Evolutionary conservation across 2,113 vertebrate species (phyloP).

Genomic region (Rhinichthys klamathensis): DNA sequence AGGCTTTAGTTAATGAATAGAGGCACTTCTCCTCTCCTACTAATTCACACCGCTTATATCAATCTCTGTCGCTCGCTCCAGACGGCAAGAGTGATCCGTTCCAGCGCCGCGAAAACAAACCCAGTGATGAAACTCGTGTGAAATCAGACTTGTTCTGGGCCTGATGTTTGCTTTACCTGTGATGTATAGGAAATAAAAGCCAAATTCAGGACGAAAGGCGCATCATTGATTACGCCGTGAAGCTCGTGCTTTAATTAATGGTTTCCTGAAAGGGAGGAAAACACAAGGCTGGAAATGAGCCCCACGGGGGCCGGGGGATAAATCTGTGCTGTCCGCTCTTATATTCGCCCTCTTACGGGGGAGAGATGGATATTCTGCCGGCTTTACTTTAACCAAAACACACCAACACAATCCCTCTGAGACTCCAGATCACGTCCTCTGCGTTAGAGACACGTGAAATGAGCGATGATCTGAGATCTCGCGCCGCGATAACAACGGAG

Average conservation of each 20-base stretch:
- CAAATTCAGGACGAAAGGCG: constrained; percentile 40
- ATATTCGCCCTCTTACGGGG: constrained; percentile 38
- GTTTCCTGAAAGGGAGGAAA: constrained; percentile 60
- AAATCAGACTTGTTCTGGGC: constrained; percentile 7
- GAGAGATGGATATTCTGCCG: constrained; percentile 20
- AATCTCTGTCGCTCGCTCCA: constrained; percentile 68
- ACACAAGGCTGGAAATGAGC: constrained; percentile 55
- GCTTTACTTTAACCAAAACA: background rate
- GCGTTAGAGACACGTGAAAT: constrained; percentile 1
- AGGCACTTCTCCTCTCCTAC: constrained; percentile 63
- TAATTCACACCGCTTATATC: constrained; percentile 72
- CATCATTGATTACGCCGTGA: constrained; percentile 38
- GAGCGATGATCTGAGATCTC: constrained; percentile 9
- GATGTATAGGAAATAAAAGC: background rate
- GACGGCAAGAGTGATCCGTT: constrained; percentile 59
- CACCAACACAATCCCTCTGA: background rate
- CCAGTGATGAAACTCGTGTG: constrained; percentile 45
- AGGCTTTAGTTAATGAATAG: constrained; percentile 76
- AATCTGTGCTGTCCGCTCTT: constrained; percentile 43
- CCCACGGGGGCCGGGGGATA: constrained; percentile 38
- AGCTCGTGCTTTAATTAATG: constrained; percentile 71
- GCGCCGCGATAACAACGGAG: background rate
- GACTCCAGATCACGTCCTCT: constrained; percentile 15
- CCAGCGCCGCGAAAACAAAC: constrained; percentile 44
- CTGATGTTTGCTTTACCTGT: background rate